Conservation (phyloP, 2,888 invertebrate species). For the Callyntrura sp. region DNA sequence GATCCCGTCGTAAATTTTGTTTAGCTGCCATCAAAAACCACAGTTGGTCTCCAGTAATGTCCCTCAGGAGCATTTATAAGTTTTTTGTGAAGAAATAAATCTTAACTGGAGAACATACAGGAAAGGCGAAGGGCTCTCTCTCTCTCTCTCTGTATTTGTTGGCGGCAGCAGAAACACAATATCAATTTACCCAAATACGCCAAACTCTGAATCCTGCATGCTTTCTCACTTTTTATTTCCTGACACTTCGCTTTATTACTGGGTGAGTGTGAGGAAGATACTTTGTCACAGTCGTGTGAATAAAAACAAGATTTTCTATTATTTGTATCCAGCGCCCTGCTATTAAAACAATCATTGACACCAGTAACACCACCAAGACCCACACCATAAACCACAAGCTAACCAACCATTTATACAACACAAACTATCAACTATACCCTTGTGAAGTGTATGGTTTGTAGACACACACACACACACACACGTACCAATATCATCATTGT, state of each 20-base stretch:
- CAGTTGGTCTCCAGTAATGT: conserved; percentile 72
- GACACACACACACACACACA: too few species aligned
- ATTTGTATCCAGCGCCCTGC: not conserved
- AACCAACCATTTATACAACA: conserved; percentile 17
- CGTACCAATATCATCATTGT: conserved; percentile 30
- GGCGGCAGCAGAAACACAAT: conserved; percentile 63
- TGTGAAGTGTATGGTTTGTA: too few species aligned
- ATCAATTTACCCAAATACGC: conserved; percentile 67
- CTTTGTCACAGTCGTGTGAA: not conserved
- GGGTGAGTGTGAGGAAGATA: not conserved
- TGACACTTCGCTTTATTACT: conserved; percentile 37
- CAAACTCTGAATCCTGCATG: conserved; percentile 11
- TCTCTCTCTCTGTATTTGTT: conserved; percentile 20
- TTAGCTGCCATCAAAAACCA: conserved; percentile 69
- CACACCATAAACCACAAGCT: conserved; percentile 45
- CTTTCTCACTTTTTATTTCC: not conserved
- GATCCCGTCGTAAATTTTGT: conserved; percentile 64
- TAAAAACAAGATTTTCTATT: not conserved
- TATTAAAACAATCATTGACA: conserved; percentile 67
- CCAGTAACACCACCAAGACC: conserved; percentile 26
- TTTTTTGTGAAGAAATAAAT: conserved; percentile 65
- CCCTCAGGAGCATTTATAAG: conserved; percentile 76
- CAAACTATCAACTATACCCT: not conserved
- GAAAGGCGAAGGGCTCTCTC: not conserved
- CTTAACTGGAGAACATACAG: not conserved